Percentiles rank a stretch among this genome's conserved stretches.
These are phyloP conservation scores for Atethmia centrago DNA, from an alignment of 2,888 invertebrate species.

Conservation along the genomic window DNA sequence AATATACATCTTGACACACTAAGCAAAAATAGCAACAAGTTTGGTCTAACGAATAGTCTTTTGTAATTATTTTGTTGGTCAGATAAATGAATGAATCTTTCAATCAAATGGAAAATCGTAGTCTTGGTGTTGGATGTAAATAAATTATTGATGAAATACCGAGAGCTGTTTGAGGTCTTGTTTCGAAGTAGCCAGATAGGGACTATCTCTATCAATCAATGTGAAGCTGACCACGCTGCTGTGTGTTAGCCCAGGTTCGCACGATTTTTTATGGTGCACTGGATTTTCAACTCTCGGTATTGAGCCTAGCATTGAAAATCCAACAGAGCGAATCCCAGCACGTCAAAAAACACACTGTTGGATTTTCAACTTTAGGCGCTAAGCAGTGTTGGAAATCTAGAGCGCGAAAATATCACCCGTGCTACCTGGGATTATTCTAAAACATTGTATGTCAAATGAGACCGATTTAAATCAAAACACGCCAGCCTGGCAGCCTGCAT, in stretches of 20 bases:
- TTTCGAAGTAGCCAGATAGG: no score
- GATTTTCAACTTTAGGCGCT: background rate
- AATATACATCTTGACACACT: conserved; percentile 45
- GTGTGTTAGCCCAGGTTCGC: no score
- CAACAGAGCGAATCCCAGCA: background rate
- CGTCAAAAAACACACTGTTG: background rate
- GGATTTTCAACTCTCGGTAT: background rate
- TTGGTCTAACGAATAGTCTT: conserved; percentile 56
- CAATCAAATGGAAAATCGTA: background rate
- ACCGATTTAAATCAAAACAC: background rate
- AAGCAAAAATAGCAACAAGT: conserved; percentile 58
- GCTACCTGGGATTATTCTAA: background rate
- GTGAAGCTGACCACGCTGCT: no score
- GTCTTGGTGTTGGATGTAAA: background rate
- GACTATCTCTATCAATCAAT: no score
- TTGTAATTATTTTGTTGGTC: conserved; percentile 18
- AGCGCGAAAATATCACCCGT: background rate
- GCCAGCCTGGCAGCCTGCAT: background rate
- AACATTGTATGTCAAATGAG: background rate
- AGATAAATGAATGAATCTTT: conserved; percentile 5
- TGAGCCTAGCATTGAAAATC: background rate
- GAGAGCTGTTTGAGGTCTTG: background rate
- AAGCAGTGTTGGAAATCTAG: background rate
- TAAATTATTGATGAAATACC: background rate
- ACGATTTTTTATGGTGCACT: background rate